Evolutionary conservation across 1,140 invertebrate species (phyloP), one percentile per base, ranked within the genome.

Genomic region (Drosophila setifemur): DNA sequence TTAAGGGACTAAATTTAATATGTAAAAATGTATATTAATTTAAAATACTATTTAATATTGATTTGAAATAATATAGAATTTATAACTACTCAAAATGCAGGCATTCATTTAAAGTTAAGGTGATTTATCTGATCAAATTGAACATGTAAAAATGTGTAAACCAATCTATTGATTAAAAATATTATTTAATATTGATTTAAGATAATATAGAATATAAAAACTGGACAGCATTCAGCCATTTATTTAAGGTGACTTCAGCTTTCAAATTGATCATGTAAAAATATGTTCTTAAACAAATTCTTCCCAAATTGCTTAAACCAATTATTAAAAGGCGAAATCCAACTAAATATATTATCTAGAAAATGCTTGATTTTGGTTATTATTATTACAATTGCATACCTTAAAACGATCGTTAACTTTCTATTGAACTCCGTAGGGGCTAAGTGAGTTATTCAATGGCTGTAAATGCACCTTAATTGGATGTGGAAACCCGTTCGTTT

Each of bases 151-250:
- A 29, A 8, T 16, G 9, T 26, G 40, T n/a, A 57, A 58, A n/a
- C n/a, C n/a, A n/a, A n/a, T n/a, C n/a, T n/a, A n/a, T n/a, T 18
- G 16, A 52, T 57, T 53, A 19, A 21, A 16, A 50, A 23, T 28
- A 14, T 3, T n/a, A n/a, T n/a, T n/a, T n/a, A n/a, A n/a, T n/a
- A n/a, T n/a, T n/a, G n/a, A n/a, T n/a, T n/a, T n/a, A n/a, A n/a
- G n/a, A n/a, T n/a, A n/a, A n/a, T n/a, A n/a, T n/a, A n/a, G n/a
- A n/a, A n/a, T n/a, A n/a, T n/a, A n/a, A n/a, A n/a, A n/a, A n/a
- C n/a, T n/a, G n/a, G n/a, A n/a, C n/a, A n/a, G 48, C 40, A 64
- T 64, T 18, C 61, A 31, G 61, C 57, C 48, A 64, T 64, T 64
- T 64, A 63, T 64, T 64, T 39, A 37, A 3, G 25, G 31, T 23